Evolutionary conservation across 2,888 invertebrate species (phyloP), one percentile per base, ranked within the genome.

Genomic region (Tetragnatha montana): DNA sequence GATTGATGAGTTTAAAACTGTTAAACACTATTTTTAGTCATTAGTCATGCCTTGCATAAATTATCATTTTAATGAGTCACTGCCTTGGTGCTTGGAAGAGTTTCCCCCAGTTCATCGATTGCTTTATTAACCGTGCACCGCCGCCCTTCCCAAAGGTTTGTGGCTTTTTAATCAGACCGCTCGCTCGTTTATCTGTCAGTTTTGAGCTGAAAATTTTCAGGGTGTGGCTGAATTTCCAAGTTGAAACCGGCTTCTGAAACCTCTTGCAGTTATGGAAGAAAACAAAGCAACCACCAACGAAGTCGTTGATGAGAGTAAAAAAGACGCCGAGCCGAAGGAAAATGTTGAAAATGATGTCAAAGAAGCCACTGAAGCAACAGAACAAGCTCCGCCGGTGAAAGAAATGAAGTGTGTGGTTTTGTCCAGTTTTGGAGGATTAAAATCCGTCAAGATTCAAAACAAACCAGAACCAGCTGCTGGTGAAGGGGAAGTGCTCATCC

Each of bases 381-480:
- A 90, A 69, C 83, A 70, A 68, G 75, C 75, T 35, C 73, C 84
- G 8, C 84, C 84, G 7, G 80, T 47, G 3, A 96, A 96, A 94
- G 96, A 97, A 94, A 97, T 97, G 97, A 95, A 96, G 93, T 96
- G 96, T 89, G 96, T 97, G 92, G 96, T 97, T 91, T 95, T 97
- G 92, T 96, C 96, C 92, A 96, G 96, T 92, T 97, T 97, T 94
- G 97, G 97, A 75, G 97, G 97, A 75, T 95, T 97, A 91, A 97
- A 97, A 94, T 96, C 96, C 93, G 96, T 97, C 92, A 97, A 97
- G 94, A 96, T 96, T 92, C 95, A 96, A 92, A 96, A 96, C 94
- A 96, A 96, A 93, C 96, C 96, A 49, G 96, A 97, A 93, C 96
- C 96, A 71, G 92, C 92, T 94, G 95, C 92, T 93, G 92, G 92